Base-by-base conservation (phyloP, 2,888 invertebrate genomes). In the Agonopterix alstromeriana region DNA sequence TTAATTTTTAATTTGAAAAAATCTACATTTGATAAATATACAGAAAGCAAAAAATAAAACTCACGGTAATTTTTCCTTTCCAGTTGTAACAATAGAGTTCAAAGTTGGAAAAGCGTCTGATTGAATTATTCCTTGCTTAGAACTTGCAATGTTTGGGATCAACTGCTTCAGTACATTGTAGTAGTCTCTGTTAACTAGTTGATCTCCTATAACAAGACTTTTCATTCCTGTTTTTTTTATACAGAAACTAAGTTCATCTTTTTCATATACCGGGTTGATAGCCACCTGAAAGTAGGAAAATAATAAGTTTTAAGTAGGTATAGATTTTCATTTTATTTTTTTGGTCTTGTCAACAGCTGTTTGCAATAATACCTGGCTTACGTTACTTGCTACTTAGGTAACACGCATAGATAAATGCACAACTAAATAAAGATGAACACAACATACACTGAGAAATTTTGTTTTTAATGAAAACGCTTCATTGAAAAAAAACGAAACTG, bases 221-320 rank as follows among this genome's bases (percentile, higher is more conserved):
- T 92, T 93, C 27, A 93, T 82, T 0, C 89, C 91, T 0, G 94
- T 94, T 81, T 95, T 95, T 45, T 92, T 90, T 10, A 98, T 70
- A 51, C 93, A 93, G 70, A 93, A 95, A 48, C 91, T 88, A 2
- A 97, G 63, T 72, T 98, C 97, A 0, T 82, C 69, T 8, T 90
- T 84, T 67, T 93, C 91, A 70, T 95, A 97, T 0, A 91, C 90
- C 0, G 97, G 94, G 69, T 98, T 97, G 46, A 97, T 90, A 46
- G 93, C 92, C 3, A 95, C 95, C 92, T 94, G 40, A 17, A 35
- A 46, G 27, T 27, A 17, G 17, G 3, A 17, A 17, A 17, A 17
- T 17, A 17, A 17, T 17, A 17, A n/a, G n/a, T n/a, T n/a, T n/a
- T n/a, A n/a, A n/a, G 3, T 8, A 43, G 47, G 49, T 70, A 17